phyloP scores from a whole-genome alignment of 53 echinoderm and acorn worm genomes.

The Echinarachnius parma region DNA sequence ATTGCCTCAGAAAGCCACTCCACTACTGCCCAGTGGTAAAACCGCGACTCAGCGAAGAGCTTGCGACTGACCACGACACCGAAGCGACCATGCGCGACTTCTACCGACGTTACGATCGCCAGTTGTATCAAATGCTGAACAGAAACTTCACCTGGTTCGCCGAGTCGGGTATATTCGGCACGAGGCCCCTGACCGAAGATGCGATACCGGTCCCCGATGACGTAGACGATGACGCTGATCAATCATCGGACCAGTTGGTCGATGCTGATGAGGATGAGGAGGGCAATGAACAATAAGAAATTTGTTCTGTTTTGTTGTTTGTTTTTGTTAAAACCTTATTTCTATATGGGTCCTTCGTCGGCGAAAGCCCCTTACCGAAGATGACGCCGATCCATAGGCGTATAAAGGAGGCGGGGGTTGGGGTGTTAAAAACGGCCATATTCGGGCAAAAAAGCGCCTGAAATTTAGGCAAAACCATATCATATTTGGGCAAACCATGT shows the following conservation, averaged over 20 bases:
- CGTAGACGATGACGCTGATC: neutral
- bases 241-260: constrained; percentile 18
- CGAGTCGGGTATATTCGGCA: neutral
- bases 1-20: constrained; percentile 2
- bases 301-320: too few relatives aligned
- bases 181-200: neutral
- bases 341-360: too few relatives aligned
- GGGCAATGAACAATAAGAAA: too few relatives aligned
- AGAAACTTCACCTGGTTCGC: constrained; percentile 27
- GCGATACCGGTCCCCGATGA: neutral
- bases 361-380: too few relatives aligned
- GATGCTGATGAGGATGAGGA: neutral
- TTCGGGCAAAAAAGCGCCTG: too few relatives aligned
- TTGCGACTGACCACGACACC: neutral
- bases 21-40: neutral
- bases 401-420: too few relatives aligned
- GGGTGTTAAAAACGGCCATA: too few relatives aligned
- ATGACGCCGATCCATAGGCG: too few relatives aligned
- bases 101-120: constrained; percentile 7
- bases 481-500: too few relatives aligned
- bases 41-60: neutral
- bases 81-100: neutral
- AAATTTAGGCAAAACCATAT: too few relatives aligned
- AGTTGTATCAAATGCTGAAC: constrained; percentile 10
- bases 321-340: too few relatives aligned